Percentiles rank a stretch among this genome's conserved stretches.
Conservation (phyloP, 2,113 vertebrate species). For the Pantherophis guttatus region DNA sequence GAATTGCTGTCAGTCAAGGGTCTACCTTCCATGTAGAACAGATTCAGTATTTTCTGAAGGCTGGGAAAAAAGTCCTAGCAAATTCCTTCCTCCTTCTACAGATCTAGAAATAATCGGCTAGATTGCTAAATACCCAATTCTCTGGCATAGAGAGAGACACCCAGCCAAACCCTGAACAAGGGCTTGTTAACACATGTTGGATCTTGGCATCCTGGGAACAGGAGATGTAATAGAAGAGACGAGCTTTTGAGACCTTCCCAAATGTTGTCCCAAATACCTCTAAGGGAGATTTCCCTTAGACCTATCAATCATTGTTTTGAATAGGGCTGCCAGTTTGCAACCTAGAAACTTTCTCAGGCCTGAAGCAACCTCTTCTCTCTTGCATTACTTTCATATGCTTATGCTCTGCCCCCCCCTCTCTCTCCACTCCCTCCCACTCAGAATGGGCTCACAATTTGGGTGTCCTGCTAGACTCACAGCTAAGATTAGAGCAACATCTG, state of each 20-base stretch:
- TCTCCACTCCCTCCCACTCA: too few species aligned
- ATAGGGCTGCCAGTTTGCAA: not conserved
- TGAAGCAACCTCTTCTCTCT: not conserved
- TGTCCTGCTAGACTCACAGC: too few species aligned
- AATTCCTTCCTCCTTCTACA: not conserved
- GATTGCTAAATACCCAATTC: not conserved
- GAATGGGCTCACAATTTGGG: too few species aligned
- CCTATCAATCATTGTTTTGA: not conserved
- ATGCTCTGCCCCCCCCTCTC: too few species aligned
- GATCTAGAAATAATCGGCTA: not conserved
- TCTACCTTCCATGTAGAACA: not conserved
- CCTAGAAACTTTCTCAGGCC: not conserved
- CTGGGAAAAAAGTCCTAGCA: not conserved
- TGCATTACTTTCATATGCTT: not conserved
- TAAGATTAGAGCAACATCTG: too few species aligned
- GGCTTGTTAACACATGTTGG: not conserved
- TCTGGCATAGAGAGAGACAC: not conserved
- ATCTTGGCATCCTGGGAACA: not conserved
- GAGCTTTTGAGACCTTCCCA: not conserved
- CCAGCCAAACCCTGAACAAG: not conserved
- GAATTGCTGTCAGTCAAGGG: not conserved
- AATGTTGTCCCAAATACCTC: not conserved
- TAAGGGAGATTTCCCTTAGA: not conserved
- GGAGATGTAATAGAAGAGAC: not conserved
- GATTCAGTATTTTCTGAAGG: not conserved